phyloP scores from a whole-genome alignment of 2,888 invertebrate genomes.

The Drosophila gaucha region DNA sequence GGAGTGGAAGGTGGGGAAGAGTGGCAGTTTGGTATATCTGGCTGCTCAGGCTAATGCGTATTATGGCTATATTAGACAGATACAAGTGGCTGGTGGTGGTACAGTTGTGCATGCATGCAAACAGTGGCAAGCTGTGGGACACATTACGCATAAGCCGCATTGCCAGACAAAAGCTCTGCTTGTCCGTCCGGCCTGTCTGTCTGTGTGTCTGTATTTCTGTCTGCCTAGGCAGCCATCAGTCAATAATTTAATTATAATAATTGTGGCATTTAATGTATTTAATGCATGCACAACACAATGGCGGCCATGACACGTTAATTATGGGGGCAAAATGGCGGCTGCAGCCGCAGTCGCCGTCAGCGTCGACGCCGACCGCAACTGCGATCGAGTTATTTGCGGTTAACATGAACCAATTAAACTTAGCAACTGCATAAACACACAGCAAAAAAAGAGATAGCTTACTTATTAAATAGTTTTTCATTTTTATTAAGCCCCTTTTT shows the following conservation, averaged over 20 bases:
- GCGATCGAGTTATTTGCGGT: conserved; percentile 63
- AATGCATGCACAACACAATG: conserved; percentile 76
- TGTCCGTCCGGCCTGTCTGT: neutral
- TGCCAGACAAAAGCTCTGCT: neutral
- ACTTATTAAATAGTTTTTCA: too few species aligned
- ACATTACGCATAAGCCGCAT: conserved; percentile 45
- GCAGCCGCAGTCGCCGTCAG: conserved; percentile 13
- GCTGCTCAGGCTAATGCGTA: conserved; percentile 27
- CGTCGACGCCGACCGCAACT: conserved; percentile 1
- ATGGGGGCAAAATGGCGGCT: conserved; percentile 68
- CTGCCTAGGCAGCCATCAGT: conserved; percentile 44
- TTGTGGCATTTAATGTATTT: conserved; percentile 84
- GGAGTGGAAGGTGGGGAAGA: neutral
- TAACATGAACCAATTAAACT: conserved; percentile 60
- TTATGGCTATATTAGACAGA: conserved; percentile 42
- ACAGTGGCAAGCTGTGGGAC: neutral
- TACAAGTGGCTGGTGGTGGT: conserved; percentile 39
- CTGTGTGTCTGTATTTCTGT: neutral
- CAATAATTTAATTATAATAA: conserved; percentile 84
- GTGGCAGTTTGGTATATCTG: neutral
- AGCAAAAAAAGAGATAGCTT: neutral
- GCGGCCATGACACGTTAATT: conserved; percentile 81
- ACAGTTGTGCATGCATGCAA: conserved; percentile 60
- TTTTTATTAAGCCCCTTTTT: too few species aligned
- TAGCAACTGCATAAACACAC: conserved; percentile 30